These are phyloP conservation scores for Felis chaus DNA, from an alignment of 2,113 vertebrate genomes.

Conservation along the genomic window DNA sequence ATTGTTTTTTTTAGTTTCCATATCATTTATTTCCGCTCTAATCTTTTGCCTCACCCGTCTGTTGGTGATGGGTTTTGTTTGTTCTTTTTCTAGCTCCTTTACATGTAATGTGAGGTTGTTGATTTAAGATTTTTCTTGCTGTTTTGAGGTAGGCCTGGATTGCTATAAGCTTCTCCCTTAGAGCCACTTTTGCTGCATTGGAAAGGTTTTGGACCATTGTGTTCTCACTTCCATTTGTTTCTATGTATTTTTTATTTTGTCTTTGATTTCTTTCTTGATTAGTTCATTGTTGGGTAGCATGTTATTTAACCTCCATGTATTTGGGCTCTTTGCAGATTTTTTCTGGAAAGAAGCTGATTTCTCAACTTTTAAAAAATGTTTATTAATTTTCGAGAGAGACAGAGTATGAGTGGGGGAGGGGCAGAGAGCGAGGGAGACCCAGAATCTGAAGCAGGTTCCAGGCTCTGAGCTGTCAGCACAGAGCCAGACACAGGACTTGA, in stretches of 20 bases:
- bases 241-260: background rate
- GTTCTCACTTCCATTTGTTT: background rate
- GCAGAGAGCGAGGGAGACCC: no score
- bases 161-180: background rate
- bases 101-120: background rate
- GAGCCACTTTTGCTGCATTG: background rate
- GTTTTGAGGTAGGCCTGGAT: background rate
- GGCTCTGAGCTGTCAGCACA: no score
- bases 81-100: background rate
- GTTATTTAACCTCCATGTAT: background rate
- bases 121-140: background rate
- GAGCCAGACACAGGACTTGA: no score
- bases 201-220: background rate
- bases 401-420: no score
- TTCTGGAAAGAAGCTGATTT: background rate
- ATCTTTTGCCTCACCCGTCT: background rate
- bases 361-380: no score
- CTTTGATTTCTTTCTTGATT: background rate
- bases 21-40: background rate
- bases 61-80: background rate
- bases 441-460: no score
- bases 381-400: no score
- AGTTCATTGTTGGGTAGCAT: background rate
- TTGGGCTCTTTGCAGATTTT: background rate
- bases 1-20: background rate